A percentile compares a stretch with the other conserved stretches of the same genome.
phyloP scores from a whole-genome alignment of 35 echinoderm and acorn worm species.

The Eucidaris tribuloides region DNA sequence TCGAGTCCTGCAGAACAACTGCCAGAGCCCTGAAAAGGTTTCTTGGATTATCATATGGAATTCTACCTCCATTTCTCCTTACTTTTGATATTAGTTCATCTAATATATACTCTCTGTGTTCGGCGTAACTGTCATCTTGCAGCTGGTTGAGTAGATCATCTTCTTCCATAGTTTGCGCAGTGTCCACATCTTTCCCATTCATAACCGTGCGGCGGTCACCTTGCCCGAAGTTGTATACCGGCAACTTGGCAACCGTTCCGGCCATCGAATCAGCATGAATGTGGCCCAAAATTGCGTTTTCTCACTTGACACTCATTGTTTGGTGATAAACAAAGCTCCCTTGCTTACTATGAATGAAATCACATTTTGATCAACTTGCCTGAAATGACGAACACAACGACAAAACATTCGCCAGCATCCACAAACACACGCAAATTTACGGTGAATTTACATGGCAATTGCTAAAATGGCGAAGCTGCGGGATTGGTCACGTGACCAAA shows the following conservation, averaged over 20 bases:
- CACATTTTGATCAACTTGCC: too few species aligned
- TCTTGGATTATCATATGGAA: conserved; percentile 71
- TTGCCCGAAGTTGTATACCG: conserved; percentile 73
- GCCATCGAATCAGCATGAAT: conserved; percentile 73
- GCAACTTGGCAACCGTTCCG: conserved; percentile 91
- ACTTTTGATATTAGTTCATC: conserved; percentile 72
- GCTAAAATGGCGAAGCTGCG: conserved; percentile 4
- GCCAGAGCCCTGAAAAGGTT: conserved; percentile 71
- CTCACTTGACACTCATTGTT: conserved; percentile 7
- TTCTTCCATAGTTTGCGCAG: conserved; percentile 90
- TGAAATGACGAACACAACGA: too few species aligned
- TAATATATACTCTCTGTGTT: conserved; percentile 69
- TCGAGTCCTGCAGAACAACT: conserved; percentile 56
- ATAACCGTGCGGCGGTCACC: conserved; percentile 38
- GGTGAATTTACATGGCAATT: conserved; percentile 41
- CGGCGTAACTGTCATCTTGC: conserved; percentile 66
- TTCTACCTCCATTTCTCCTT: conserved; percentile 77
- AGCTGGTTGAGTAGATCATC: conserved; percentile 87
- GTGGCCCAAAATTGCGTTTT: background rate
- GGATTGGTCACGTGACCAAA: conserved; percentile 10
- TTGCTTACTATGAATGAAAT: background rate
- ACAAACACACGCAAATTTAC: too few species aligned
- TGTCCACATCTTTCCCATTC: conserved; percentile 45
- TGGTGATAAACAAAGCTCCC: too few species aligned
- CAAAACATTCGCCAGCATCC: too few species aligned